Percentiles rank a stretch among this genome's conserved stretches.
phyloP scores from a whole-genome alignment of 2,113 vertebrate species.

The Trogon surrucura region DNA sequence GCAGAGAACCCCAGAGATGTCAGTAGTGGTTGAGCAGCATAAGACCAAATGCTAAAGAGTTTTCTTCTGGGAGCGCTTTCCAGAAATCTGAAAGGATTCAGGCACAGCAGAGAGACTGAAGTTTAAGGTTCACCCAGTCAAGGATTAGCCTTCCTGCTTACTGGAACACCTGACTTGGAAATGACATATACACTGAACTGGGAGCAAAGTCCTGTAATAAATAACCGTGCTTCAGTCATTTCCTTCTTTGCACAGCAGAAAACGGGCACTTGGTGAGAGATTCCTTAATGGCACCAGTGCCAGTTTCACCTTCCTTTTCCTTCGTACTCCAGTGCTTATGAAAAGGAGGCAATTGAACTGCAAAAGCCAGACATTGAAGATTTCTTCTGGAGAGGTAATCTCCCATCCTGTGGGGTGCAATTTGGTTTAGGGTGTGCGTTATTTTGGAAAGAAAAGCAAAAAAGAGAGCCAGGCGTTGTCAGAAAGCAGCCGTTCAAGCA shows the following conservation, averaged over 20 bases:
- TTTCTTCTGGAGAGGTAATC: constrained; percentile 71
- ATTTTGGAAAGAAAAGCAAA: background rate
- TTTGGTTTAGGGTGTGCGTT: background rate
- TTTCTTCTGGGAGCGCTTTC: background rate
- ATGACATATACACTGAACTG: constrained; percentile 37
- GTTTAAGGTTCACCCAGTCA: background rate
- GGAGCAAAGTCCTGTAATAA: constrained; percentile 83
- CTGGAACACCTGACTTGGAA: constrained; percentile 34
- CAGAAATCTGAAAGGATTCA: background rate
- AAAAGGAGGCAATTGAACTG: background rate
- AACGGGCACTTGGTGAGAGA: background rate
- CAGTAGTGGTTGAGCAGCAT: background rate
- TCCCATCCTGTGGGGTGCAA: background rate
- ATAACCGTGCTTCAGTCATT: constrained; percentile 60
- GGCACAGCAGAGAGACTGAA: constrained; percentile 1
- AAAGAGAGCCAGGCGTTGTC: background rate
- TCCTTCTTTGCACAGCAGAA: constrained; percentile 51
- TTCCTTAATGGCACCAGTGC: background rate
- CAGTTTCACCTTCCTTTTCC: background rate
- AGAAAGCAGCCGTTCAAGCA: background rate
- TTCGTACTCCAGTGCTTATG: background rate
- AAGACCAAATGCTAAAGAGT: background rate
- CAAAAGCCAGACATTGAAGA: background rate
- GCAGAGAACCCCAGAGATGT: background rate
- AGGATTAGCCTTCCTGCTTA: background rate